A percentile compares a stretch with the other conserved stretches of the same genome.
phyloP scores from a whole-genome alignment of 2,113 vertebrate genomes.

The Pituophis catenifer region DNA sequence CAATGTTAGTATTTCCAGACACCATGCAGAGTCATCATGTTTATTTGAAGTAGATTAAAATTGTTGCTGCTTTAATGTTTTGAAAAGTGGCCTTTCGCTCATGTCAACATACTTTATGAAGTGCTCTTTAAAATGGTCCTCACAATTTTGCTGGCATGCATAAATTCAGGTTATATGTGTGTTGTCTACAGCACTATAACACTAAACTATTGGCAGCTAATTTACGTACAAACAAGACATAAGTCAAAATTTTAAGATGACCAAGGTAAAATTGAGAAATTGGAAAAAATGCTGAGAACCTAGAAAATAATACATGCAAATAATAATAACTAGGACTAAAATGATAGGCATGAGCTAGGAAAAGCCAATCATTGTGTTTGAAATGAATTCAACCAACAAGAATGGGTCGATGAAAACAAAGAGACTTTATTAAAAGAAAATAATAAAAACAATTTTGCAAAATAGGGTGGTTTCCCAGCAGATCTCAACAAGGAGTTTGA shows the following conservation, averaged over 20 bases:
- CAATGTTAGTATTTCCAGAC: not conserved
- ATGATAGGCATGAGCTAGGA: not conserved
- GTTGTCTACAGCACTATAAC: not conserved
- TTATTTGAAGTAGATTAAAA: conserved; percentile 9
- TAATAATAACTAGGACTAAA: not conserved
- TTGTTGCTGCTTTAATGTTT: not conserved
- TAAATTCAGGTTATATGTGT: not conserved
- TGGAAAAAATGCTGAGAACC: not conserved
- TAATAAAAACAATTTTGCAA: too few species aligned
- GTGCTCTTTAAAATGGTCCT: not conserved
- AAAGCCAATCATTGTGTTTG: not conserved
- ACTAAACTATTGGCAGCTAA: not conserved
- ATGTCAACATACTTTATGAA: not conserved
- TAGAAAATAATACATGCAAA: not conserved
- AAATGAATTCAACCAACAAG: too few species aligned
- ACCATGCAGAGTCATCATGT: not conserved
- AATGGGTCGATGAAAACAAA: too few species aligned
- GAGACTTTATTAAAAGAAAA: too few species aligned
- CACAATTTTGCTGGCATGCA: not conserved
- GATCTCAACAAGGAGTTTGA: too few species aligned
- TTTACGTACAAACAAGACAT: not conserved
- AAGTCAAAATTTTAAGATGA: not conserved
- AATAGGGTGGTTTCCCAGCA: too few species aligned
- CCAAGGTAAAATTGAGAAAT: not conserved
- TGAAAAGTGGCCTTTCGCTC: not conserved